phyloP scores from a whole-genome alignment of 2,113 vertebrate genomes.

The Cynoglossus semilaevis region DNA sequence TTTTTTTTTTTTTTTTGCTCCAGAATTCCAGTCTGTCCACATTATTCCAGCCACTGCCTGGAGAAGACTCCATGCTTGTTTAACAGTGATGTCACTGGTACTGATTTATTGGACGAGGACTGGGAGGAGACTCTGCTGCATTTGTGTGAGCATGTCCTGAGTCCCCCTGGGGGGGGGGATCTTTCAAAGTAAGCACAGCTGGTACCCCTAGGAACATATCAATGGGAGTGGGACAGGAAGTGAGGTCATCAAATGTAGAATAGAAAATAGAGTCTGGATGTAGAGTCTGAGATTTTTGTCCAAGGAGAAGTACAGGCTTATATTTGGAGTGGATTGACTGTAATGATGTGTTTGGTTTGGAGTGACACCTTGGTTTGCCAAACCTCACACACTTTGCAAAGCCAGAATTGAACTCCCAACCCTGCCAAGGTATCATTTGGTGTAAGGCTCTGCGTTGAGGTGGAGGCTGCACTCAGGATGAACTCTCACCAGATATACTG shows the following conservation, averaged over 20 bases:
- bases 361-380: conserved; percentile 29
- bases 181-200: conserved; percentile 67
- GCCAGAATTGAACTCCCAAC: conserved; percentile 6
- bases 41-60: not conserved
- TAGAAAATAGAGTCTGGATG: conserved; percentile 11
- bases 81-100: conserved; percentile 63
- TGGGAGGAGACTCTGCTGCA: conserved; percentile 59
- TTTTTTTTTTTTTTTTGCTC: too few relatives aligned
- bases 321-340: conserved; percentile 10
- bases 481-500: conserved; percentile 49
- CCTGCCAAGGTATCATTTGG: conserved; percentile 37
- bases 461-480: conserved; percentile 49
- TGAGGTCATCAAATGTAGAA: conserved; percentile 48
- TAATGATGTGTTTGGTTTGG: conserved; percentile 42
- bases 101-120: conserved; percentile 67
- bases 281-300: conserved; percentile 16
- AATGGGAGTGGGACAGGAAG: conserved; percentile 64
- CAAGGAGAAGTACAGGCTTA: conserved; percentile 29
- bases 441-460: conserved; percentile 27
- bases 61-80: conserved; percentile 59
- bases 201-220: conserved; percentile 58
- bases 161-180: conserved; percentile 54
- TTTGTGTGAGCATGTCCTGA: conserved; percentile 39
- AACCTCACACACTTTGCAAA: conserved; percentile 1
- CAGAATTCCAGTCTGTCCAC: not conserved